Percentiles rank a stretch among this genome's conserved stretches.
These are phyloP conservation scores for Hydraecia micacea DNA, from an alignment of 2,888 invertebrate genomes.

Conservation along the genomic window DNA sequence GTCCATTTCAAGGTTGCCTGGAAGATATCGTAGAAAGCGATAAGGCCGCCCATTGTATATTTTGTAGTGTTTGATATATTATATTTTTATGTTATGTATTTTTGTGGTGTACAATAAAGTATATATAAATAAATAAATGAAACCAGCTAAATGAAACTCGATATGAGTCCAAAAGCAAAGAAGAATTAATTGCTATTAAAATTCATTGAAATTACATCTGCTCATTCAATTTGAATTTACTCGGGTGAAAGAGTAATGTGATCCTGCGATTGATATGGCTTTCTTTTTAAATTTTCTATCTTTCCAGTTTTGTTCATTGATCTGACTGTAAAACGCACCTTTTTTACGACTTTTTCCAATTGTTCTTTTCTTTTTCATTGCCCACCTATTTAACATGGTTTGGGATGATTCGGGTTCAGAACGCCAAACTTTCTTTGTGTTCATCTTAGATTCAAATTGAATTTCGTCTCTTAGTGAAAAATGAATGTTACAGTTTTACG, in stretches of 20 bases:
- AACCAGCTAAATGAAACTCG: not conserved
- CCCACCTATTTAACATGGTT: conserved; percentile 56
- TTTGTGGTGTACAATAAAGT: no score
- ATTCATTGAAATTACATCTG: conserved; percentile 41
- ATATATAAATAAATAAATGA: no score
- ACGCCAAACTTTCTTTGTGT: conserved; percentile 51
- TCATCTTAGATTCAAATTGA: conserved; percentile 53
- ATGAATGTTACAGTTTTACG: conserved; percentile 19
- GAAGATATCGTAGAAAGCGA: no score
- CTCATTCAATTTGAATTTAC: conserved; percentile 39
- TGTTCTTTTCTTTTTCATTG: conserved; percentile 60
- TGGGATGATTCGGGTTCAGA: conserved; percentile 47
- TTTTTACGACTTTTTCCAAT: conserved; percentile 63
- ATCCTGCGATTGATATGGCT: conserved; percentile 51
- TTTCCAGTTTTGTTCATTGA: conserved; percentile 44
- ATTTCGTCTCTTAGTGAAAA: conserved; percentile 45
- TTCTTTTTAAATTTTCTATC: conserved; percentile 39
- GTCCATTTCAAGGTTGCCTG: no score
- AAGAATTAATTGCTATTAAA: conserved; percentile 31
- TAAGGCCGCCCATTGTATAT: no score
- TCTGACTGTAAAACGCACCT: conserved; percentile 49
- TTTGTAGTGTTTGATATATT: no score
- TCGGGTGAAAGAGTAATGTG: conserved; percentile 49
- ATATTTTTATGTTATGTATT: no score
- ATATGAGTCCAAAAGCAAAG: conserved; percentile 8